Base-by-base conservation (phyloP, 2,797 vertebrate species). In the Hydrocynus forskahlii region DNA sequence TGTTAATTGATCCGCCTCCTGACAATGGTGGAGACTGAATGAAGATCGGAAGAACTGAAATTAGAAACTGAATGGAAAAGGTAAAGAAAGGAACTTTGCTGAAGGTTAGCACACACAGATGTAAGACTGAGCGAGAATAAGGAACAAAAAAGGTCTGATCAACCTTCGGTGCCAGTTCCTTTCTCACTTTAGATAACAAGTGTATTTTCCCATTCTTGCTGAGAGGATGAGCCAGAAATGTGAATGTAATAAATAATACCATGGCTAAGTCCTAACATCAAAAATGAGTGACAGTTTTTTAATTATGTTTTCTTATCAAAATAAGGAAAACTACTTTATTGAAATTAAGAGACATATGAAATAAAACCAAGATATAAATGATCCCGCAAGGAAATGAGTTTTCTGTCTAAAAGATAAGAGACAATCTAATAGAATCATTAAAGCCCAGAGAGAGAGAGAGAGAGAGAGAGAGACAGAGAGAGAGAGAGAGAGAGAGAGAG, bases 371-470 rank as follows among this genome's bases (percentile, higher is more conserved):
- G 35, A 73, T 35, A 29, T 71, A 19, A 48, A 73, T 73, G 55
- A 57, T 73, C 23, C 25, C 23, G 70, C 23, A 10, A 55, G 50
- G 50, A 57, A 50, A 63, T 64, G 43, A 50, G 40, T 50, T 75
- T 76, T 74, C 64, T 76, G 72, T 82, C 59, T 70, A 72, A 48
- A 50, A 83, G 71, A 80, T 76, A 80, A 84, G 76, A 82, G 78
- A 84, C 81, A 63, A 83, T 50, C 67, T 57, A 76, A 79, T 29
- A 57, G 48, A 38, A 62, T 48, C 59, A 80, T 75, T 64, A 72
- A 78, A 54, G 57, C 69, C 35, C 16, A 38, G 62, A 80, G 23
- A 38, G 25, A 62, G 55, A 69, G 54, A 72, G 67, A 82, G 62
- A 23, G 79, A 75, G 13, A 63, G 21, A 73, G 70, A 38, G 59